Base-by-base conservation (phyloP, 2,797 vertebrate genomes). In the Amazona finschi region DNA sequence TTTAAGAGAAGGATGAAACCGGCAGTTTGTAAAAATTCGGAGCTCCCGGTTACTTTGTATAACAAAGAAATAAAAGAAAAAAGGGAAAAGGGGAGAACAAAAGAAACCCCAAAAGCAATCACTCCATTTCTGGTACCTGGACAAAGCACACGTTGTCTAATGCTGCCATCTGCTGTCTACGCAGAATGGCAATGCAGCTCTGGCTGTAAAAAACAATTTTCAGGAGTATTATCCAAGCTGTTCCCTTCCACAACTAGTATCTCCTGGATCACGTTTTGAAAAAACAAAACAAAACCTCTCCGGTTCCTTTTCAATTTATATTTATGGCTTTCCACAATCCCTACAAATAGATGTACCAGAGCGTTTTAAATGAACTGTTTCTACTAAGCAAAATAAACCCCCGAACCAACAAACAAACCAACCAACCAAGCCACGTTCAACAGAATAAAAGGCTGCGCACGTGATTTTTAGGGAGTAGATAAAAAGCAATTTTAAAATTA, bases 121-220 rank as follows among this genome's bases (percentile, higher is more conserved):
- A 49, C 33, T 73, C 2, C 31, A 53, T 70, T 83, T 82, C 91
- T 71, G 27, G 33, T 55, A 87, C 52, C 89, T 88, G 91, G 79
- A 89, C 90, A 53, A 28, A 5, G 44, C 79, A 93, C 55, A 85
- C 8, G 3, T 67, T 95, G 92, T 93, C 58, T 84, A 73, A 84
- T 95, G 87, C 91, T 96, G 94, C 85, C 95, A 96, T 88, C 92
- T 97, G 52, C 89, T 87, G 91, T 78, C 69, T 69, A 20, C 67
- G 30, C 4, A 5, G 8, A 47, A 43, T 1, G 12, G 67, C 24
- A 77, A 25, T 15, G 43, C 50, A 44, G 44, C 44, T 8, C 57
- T 44, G 5, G 43, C 22, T 60, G 47, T 11, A 31, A 25, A 36
- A 21, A 60, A 11, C 16, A 13, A 18, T 46, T 25, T 81, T 21